Conservation (phyloP, 2,797 vertebrate species). For the Sciurus vulgaris region DNA sequence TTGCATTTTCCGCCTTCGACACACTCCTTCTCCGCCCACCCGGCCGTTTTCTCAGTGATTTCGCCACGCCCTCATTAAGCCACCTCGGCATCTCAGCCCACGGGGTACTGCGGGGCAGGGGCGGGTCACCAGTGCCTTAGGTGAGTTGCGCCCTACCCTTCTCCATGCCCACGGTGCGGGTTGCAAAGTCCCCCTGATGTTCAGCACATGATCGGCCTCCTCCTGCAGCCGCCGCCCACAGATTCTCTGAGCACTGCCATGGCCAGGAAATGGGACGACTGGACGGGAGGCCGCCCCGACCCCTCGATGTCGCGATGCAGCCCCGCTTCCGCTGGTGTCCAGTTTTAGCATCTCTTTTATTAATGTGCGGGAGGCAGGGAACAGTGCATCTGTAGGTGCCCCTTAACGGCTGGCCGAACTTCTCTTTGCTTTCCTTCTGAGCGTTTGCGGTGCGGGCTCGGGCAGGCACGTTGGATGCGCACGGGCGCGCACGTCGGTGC, state of each 20-base stretch:
- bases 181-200: slow-evolving; percentile 58
- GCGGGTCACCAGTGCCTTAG: fast-evolving
- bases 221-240: slow-evolving; percentile 82
- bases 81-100: not conserved
- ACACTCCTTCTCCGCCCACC: not conserved
- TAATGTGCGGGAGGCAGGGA: slow-evolving; percentile 85
- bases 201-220: slow-evolving; percentile 80
- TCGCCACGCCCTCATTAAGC: not conserved
- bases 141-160: not conserved
- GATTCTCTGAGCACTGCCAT: slow-evolving; percentile 84
- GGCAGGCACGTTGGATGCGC: fast-evolving
- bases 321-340: slow-evolving; percentile 78
- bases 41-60: not conserved
- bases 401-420: slow-evolving; percentile 59
- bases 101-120: not conserved
- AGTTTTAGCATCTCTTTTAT: slow-evolving; percentile 86
- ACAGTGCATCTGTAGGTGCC: slow-evolving; percentile 66
- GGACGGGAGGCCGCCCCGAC: slow-evolving; percentile 75
- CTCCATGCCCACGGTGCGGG: slow-evolving; percentile 32
- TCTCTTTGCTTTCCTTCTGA: slow-evolving; percentile 46
- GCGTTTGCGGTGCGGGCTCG: fast-evolving
- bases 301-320: slow-evolving; percentile 3
- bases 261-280: slow-evolving; percentile 83
- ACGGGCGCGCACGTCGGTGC: fast-evolving
- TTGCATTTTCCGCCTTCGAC: not conserved